Evolutionary conservation across 2,113 vertebrate genomes (phyloP).

Genomic region (Taxidea taxus): DNA sequence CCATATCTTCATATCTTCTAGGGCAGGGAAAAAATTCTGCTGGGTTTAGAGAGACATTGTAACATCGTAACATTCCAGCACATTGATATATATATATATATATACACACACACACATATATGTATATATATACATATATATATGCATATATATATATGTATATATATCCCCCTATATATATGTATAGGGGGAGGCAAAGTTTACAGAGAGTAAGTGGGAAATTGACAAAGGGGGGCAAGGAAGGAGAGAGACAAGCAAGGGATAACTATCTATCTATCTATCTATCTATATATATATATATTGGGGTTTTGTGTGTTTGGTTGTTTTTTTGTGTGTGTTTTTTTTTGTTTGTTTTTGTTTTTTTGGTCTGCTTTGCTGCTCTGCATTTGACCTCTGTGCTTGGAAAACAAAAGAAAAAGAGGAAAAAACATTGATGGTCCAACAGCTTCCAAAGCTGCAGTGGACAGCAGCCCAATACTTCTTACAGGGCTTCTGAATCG

Average conservation of each 20-base stretch:
- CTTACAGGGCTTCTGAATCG: neutral
- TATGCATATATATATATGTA: no score
- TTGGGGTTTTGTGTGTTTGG: no score
- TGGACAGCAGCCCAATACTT: neutral
- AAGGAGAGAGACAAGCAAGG: neutral
- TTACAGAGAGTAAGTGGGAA: neutral
- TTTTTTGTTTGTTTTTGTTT: neutral
- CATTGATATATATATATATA: neutral
- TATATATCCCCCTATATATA: no score
- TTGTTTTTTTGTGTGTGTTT: no score
- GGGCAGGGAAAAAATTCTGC: neutral
- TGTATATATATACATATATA: no score
- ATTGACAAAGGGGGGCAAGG: neutral
- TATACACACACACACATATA: no score
- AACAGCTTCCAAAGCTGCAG: rapidly evolving
- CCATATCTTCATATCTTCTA: neutral
- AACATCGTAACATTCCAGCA: neutral
- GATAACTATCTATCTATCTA: no score
- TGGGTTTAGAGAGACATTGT: rapidly evolving
- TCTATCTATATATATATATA: no score
- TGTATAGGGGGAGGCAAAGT: neutral
- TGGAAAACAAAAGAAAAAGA: slow-evolving; percentile 9
- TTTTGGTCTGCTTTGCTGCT: neutral
- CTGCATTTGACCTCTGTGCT: neutral
- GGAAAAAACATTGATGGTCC: neutral